Evolutionary conservation across 2,797 vertebrate species (phyloP), one percentile per base, ranked within the genome.

Genomic region (Muraenolepis orangiensis): DNA sequence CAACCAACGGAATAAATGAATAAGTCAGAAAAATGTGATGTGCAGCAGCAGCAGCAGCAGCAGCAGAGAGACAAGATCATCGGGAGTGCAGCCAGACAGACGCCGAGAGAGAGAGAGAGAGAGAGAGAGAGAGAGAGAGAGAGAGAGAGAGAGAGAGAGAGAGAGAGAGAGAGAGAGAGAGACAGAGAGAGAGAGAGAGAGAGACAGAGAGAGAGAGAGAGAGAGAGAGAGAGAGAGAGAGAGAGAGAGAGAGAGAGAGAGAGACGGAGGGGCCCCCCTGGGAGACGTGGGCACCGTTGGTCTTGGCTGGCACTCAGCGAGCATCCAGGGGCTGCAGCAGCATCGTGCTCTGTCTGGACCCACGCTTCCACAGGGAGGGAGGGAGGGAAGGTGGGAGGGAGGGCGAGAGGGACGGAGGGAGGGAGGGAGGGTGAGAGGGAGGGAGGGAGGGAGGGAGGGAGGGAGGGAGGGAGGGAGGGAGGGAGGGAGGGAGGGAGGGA

Each of bases 281-380:
- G 90, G 89, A 90, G 90, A 92, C 83, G 75, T 77, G 75, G 82
- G 91, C 91, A 91, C 89, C 80, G 73, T 91, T 91, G 86, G 69
- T 81, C 77, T 89, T 91, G 89, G 87, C 88, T 90, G 84, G 87
- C 87, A 89, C 91, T 93, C 91, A 89, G 90, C 85, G 86, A 84
- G 90, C 91, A 90, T 87, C 87, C 29, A 67, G 84, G 90, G 82
- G 82, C 85, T 85, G 86, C 80, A 79, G 88, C 84, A 86, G 78
- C 80, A 89, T n/a, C n/a, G n/a, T 85, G 82, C 87, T 90, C 83
- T 64, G 57, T 64, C 57, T 64, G 57, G n/a, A 64, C 57, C 57
- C 23, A 26, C 1, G 26, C 57, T 64, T 64, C n/a, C 57, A 64
- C 89, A 76, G 75, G n/a, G n/a, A 80, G 70, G 34, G 32, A n/a